A percentile compares a stretch with the other conserved stretches of the same genome.
Evolutionary conservation across 2,113 vertebrate genomes (phyloP).

Genomic region (Chaetodon trifascialis): DNA sequence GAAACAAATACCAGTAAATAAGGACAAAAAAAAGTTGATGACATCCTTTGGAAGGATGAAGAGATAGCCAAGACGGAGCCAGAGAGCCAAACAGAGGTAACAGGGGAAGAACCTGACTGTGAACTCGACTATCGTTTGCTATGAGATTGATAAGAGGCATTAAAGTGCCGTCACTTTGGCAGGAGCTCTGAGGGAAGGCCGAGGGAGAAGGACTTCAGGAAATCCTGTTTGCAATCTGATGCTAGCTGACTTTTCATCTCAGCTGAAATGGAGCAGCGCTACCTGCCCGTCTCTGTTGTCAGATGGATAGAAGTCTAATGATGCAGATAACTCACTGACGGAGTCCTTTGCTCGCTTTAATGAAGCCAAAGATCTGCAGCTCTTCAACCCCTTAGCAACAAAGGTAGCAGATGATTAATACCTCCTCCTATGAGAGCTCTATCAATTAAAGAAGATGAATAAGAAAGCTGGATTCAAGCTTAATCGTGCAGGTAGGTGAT

Average conservation of each 20-base stretch:
- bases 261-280: conserved; percentile 37
- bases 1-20: conserved; percentile 9
- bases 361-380: conserved; percentile 54
- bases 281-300: conserved; percentile 48
- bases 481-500: conserved; percentile 48
- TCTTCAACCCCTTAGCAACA: conserved; percentile 25
- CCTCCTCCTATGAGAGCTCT: conserved; percentile 34
- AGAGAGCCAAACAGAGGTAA: neutral
- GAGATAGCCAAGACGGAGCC: neutral
- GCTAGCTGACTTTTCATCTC: conserved; percentile 38
- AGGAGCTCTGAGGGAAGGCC: conserved; percentile 15
- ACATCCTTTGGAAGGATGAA: conserved; percentile 8
- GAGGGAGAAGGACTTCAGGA: conserved; percentile 4
- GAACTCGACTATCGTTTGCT: conserved; percentile 28
- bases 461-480: conserved; percentile 32
- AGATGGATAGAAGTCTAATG: conserved; percentile 54
- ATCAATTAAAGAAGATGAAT: conserved; percentile 67
- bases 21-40: conserved; percentile 6
- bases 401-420: conserved; percentile 42
- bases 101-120: neutral
- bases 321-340: conserved; percentile 45
- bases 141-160: conserved; percentile 45
- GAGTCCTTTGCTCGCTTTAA: conserved; percentile 43
- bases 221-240: conserved; percentile 38
- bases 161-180: conserved; percentile 30